Conservation (phyloP, 1,140 invertebrate genomes). For the Musca domestica region DNA sequence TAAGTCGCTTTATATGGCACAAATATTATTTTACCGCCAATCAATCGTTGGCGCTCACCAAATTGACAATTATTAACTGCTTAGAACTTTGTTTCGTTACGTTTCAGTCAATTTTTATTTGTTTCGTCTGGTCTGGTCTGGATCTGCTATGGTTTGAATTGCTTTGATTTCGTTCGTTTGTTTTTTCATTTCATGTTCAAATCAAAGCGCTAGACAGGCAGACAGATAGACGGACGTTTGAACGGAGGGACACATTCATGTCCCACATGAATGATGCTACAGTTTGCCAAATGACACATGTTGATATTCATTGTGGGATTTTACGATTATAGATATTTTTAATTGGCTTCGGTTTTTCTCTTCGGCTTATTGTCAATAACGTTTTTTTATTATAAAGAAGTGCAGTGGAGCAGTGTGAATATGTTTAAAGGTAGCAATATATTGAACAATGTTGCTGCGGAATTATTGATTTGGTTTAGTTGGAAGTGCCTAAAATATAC, state of each 20-base stretch:
- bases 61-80: slow-evolving; percentile 21
- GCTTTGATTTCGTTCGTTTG: background rate
- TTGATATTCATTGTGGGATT: slow-evolving; percentile 20
- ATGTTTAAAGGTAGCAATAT: too few relatives aligned
- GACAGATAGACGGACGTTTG: background rate
- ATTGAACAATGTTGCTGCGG: too few relatives aligned
- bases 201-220: background rate
- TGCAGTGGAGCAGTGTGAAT: too few relatives aligned
- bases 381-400: too few relatives aligned
- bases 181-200: background rate
- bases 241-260: slow-evolving; percentile 14
- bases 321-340: background rate
- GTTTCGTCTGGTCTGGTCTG: background rate
- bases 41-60: slow-evolving; percentile 20
- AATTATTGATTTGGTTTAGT: too few relatives aligned
- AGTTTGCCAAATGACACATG: slow-evolving; percentile 9
- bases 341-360: too few relatives aligned
- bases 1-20: slow-evolving; percentile 22
- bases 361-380: too few relatives aligned
- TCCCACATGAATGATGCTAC: slow-evolving; percentile 14
- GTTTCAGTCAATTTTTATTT: too few relatives aligned
- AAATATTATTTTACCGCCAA: slow-evolving; percentile 22
- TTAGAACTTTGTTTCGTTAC: background rate
- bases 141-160: background rate
- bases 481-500: too few relatives aligned